These are phyloP conservation scores for Cryptus viduatorius DNA, from an alignment of 2,888 invertebrate genomes.

Conservation along the genomic window DNA sequence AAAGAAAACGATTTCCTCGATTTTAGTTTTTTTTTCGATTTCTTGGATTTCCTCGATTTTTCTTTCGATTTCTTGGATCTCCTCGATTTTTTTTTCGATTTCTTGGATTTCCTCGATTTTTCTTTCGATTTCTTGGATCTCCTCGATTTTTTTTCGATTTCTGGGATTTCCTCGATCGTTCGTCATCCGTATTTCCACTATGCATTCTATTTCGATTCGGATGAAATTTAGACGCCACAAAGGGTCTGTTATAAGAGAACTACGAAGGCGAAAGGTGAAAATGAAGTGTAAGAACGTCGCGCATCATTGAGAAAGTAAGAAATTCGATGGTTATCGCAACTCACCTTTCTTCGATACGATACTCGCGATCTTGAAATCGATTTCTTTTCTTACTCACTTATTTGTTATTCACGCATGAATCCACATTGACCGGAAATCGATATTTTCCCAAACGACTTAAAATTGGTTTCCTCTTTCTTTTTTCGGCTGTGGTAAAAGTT, in stretches of 20 bases:
- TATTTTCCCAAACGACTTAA: not conserved
- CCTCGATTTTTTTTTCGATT: no score
- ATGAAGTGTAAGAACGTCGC: constrained; percentile 52
- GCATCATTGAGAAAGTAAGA: constrained; percentile 56
- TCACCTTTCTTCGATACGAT: constrained; percentile 64
- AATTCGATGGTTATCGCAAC: constrained; percentile 65
- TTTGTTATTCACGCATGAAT: constrained; percentile 43
- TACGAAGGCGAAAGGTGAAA: constrained; percentile 42
- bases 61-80: no score
- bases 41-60: no score
- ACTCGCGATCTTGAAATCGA: constrained; percentile 59
- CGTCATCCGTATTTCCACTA: no score
- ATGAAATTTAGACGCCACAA: constrained; percentile 9
- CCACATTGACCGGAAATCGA: constrained; percentile 3
- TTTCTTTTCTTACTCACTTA: constrained; percentile 54
- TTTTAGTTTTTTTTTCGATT: not conserved
- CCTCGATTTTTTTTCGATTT: no score
- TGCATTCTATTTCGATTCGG: not conserved
- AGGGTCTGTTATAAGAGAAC: constrained; percentile 20
- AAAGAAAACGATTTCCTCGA: constrained; percentile 24
- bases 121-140: no score
- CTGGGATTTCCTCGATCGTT: no score
- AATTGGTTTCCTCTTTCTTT: not conserved
- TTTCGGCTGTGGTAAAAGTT: not conserved
- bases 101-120: constrained; percentile 29